Conservation (phyloP, 2,888 invertebrate genomes). For the Dendrolimus houi region DNA sequence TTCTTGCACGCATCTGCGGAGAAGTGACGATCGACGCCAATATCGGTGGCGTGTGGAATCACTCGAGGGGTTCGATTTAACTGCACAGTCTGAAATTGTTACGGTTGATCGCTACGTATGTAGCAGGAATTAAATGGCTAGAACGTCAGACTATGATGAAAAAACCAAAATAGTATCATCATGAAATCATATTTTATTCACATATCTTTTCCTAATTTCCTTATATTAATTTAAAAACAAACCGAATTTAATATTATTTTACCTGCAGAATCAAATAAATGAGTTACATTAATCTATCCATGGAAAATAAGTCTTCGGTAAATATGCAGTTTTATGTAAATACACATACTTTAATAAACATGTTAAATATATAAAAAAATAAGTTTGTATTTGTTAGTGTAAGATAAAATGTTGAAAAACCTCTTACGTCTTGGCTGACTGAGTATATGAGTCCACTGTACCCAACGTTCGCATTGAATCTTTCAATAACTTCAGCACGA, state of each 20-base stretch:
- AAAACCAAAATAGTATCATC: too few species aligned
- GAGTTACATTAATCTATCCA: conserved; percentile 1
- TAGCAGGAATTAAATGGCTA: too few species aligned
- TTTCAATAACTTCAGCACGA: conserved; percentile 87
- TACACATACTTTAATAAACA: not conserved
- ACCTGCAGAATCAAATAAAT: not conserved
- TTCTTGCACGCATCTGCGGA: too few species aligned
- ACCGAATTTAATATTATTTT: conserved; percentile 1
- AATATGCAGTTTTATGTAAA: not conserved
- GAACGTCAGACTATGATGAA: too few species aligned
- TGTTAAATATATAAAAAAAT: not conserved
- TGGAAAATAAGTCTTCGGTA: conserved; percentile 9
- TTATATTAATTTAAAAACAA: not conserved
- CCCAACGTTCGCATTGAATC: conserved; percentile 98
- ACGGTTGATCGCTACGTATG: too few species aligned
- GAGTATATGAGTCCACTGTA: conserved; percentile 98
- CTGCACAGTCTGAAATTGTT: too few species aligned
- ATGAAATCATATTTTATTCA: too few species aligned
- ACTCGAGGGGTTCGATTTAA: too few species aligned
- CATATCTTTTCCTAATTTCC: too few species aligned
- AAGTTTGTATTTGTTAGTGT: not conserved
- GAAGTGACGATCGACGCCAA: too few species aligned
- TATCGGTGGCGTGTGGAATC: too few species aligned
- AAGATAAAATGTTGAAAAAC: conserved; percentile 1
- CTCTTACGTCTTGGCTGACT: conserved; percentile 94